Evolutionary conservation across 2,797 vertebrate genomes (phyloP), one percentile per base, ranked within the genome.

Genomic region (Siniperca scherzeri): DNA sequence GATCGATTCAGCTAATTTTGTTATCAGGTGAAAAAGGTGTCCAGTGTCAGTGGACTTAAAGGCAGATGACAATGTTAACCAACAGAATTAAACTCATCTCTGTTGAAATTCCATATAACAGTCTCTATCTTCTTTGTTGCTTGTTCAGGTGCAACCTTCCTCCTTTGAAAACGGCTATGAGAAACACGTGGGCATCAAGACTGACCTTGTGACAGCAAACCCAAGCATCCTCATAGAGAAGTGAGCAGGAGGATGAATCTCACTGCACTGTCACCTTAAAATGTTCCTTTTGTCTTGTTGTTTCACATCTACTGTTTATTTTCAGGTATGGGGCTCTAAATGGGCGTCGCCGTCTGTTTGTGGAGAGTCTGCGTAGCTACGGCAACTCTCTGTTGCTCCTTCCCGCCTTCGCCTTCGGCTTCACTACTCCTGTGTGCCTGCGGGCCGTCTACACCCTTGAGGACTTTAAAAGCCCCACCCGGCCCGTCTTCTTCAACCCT

Each of bases 121-220:
- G 19, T 8, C 12, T 44, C 2, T 13, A 3, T 62, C 10, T 3
- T 44, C 22, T 53, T 3, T 59, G 11, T 50, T 74, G 19, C 4
- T 68, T 64, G 13, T 70, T 62, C 92, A 99, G 98, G 86, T 99
- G 98, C 92, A 99, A 99, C 92, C 96, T 99, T 12, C 97, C 98
- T 62, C 98, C 98, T 74, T 89, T 96, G 85, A 77, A 7, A 95
- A 96, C 59, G 94, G 88, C 70, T 85, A 96, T 73, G 94, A 92
- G 85, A 94, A 93, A 91, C 96, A 99, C 68, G 98, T 98, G 53
- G 98, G 98, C 77, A 94, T 87, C 79, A 98, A 97, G 94, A 98
- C 98, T 7, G 92, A 96, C 89, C 95, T 98, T 6, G 98, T 99
- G 85, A 99, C 98, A 21, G 94, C 98, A 80, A 99, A 99, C 90